Conservation (phyloP, 2,888 invertebrate species). For the Cheilosia vulpina region DNA sequence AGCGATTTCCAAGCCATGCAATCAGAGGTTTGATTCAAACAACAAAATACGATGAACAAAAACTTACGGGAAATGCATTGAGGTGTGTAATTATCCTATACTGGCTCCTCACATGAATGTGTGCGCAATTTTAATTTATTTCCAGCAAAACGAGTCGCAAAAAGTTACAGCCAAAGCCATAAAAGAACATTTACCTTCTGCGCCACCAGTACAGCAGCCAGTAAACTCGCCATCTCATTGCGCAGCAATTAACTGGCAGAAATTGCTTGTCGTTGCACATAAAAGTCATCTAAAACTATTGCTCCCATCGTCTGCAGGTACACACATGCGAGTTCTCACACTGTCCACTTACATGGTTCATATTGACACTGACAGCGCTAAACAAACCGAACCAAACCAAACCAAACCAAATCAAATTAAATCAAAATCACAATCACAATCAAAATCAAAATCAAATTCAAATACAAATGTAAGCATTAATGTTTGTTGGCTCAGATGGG, state of each 20-base stretch:
- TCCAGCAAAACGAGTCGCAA: conserved; percentile 44
- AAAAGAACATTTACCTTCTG: conserved; percentile 62
- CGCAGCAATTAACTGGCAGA: conserved; percentile 58
- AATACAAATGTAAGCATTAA: conserved; percentile 38
- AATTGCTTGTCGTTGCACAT: conserved; percentile 53
- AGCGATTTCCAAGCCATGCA: conserved; percentile 66
- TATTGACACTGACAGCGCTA: conserved; percentile 45
- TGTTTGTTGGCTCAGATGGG: conserved; percentile 32
- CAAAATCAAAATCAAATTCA: conserved; percentile 33
- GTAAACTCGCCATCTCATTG: conserved; percentile 67
- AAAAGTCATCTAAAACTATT: conserved; percentile 30
- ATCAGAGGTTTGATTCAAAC: conserved; percentile 62
- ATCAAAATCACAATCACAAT: too few species aligned
- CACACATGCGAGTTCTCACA: conserved; percentile 43
- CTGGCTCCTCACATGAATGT: conserved; percentile 50
- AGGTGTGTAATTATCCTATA: conserved; percentile 67
- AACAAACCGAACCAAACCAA: conserved; percentile 42
- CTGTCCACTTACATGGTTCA: background rate
- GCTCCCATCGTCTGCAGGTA: background rate
- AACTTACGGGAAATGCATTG: conserved; percentile 69
- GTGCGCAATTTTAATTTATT: conserved; percentile 73
- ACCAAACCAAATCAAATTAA: conserved; percentile 38
- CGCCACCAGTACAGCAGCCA: conserved; percentile 29
- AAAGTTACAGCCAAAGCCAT: conserved; percentile 41
- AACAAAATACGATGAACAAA: conserved; percentile 26